Evolutionary conservation across 1,140 invertebrate species (phyloP), one percentile per base, ranked within the genome.

Genomic region (Latrodectus geometricus): DNA sequence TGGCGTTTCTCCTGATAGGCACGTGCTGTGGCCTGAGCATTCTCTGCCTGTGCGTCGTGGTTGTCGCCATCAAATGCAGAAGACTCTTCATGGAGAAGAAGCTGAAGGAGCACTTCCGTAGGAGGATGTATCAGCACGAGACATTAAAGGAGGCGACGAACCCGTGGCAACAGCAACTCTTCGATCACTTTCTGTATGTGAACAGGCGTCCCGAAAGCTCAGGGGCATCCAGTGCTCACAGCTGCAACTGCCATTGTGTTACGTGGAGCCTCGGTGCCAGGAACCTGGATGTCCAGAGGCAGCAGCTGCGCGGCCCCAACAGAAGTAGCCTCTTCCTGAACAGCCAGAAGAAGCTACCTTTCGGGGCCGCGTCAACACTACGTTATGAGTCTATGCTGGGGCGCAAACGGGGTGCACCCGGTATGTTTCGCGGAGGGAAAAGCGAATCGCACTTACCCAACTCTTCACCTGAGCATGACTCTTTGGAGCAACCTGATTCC

Each of bases 1-100:
- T 91, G 9, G 90, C 90, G 20, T 91, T 91, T 61, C 88, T 91
- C 9, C 75, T 91, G 15, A 91, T 91, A 61, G 90, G 90, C 12
- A 87, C 88, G 0, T 90, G 90, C 76, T 90, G 89, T 84, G 90
- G 89, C 5, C 72, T 91, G 17, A 89, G 89, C 20, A 86, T 91
- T 11, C 65, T 91, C 0, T 91, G 90, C 74, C 77, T 91, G 15
- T 88, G 90, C 54, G 88, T 90, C 7, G 90, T 91, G 5, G 88
- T 89, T n/a, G 83, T 89, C n/a, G 88, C 89, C 21, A 88, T 90
- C 48, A 87, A 88, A 23, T 90, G 89, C 78, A 70, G 87, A 11
- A 21, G 85, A 8, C 20, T n/a, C 8, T n/a, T 87, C n/a, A 52
- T 80, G 0, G 76, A 80, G 61, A 87, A 68, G 49, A 61, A 69